These are phyloP conservation scores for Dryomyza anilis DNA, from an alignment of 2,888 invertebrate species.

Conservation along the genomic window DNA sequence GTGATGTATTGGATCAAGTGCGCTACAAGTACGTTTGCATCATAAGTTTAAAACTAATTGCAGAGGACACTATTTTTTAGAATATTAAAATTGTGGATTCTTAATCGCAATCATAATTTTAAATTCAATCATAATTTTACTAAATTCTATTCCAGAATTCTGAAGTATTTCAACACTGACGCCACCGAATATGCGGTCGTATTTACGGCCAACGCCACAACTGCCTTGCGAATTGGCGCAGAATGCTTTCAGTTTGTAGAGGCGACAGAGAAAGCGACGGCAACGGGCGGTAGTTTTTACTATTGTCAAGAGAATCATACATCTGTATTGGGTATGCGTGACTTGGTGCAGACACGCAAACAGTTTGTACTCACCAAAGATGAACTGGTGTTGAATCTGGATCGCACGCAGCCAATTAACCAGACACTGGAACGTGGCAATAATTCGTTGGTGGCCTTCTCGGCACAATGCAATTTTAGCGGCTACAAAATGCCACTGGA, in stretches of 20 bases:
- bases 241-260: constrained; percentile 75
- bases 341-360: constrained; percentile 69
- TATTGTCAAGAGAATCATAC: constrained; percentile 93
- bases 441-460: constrained; percentile 77
- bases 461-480: constrained; percentile 94
- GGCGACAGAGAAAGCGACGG: too few relatives aligned
- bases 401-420: constrained; percentile 23
- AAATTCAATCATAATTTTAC: too few relatives aligned
- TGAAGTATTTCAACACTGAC: constrained; percentile 84
- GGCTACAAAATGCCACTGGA: constrained; percentile 86
- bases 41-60: too few relatives aligned
- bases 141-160: constrained; percentile 65
- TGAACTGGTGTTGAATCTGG: constrained; percentile 63
- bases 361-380: constrained; percentile 67
- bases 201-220: constrained; percentile 95
- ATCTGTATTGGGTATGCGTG: constrained; percentile 91
- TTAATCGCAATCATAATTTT: too few relatives aligned
- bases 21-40: constrained; percentile 72
- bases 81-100: too few relatives aligned
- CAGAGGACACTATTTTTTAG: too few relatives aligned
- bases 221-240: constrained; percentile 79
- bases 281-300: constrained; percentile 77
- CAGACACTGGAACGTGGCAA: neutral
- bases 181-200: constrained; percentile 82
- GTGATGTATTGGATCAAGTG: constrained; percentile 83